Percentiles rank a stretch among this genome's conserved stretches.
Conservation (phyloP, 1,140 invertebrate genomes). For the Drosophila truncata region DNA sequence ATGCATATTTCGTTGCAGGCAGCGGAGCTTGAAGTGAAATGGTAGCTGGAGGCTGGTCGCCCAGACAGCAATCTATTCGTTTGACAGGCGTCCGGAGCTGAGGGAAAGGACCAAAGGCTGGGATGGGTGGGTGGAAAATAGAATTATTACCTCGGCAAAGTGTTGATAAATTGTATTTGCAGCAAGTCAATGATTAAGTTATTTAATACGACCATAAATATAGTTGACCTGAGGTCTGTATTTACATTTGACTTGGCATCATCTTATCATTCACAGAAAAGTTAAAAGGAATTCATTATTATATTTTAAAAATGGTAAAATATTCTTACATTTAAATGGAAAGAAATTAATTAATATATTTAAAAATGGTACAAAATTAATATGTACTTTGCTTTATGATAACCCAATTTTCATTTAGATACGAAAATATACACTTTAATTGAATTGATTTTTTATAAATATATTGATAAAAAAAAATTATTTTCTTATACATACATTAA, state of each 20-base stretch:
- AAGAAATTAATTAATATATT: too few species aligned
- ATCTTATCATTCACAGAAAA: background rate
- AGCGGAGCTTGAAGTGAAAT: conserved; percentile 24
- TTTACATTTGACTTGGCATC: background rate
- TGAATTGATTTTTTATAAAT: background rate
- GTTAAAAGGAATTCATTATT: background rate
- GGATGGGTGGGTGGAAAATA: conserved; percentile 7
- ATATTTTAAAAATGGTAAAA: background rate
- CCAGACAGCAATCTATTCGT: conserved; percentile 58
- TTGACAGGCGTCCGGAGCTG: conserved; percentile 13
- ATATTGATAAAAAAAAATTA: background rate
- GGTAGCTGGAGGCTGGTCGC: conserved; percentile 16
- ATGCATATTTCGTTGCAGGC: conserved; percentile 69
- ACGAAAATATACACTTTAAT: background rate
- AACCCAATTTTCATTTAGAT: background rate
- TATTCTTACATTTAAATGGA: too few species aligned
- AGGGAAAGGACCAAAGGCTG: background rate
- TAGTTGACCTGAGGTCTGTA: background rate
- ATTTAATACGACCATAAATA: conserved; percentile 20
- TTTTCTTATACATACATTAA: too few species aligned
- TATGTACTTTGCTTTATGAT: too few species aligned
- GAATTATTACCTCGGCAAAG: conserved; percentile 36
- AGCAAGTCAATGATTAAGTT: conserved; percentile 28
- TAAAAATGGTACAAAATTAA: too few species aligned
- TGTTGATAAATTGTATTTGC: conserved; percentile 40